phyloP scores from a whole-genome alignment of 1,140 invertebrate genomes.

The Tetramorium alpestre region DNA sequence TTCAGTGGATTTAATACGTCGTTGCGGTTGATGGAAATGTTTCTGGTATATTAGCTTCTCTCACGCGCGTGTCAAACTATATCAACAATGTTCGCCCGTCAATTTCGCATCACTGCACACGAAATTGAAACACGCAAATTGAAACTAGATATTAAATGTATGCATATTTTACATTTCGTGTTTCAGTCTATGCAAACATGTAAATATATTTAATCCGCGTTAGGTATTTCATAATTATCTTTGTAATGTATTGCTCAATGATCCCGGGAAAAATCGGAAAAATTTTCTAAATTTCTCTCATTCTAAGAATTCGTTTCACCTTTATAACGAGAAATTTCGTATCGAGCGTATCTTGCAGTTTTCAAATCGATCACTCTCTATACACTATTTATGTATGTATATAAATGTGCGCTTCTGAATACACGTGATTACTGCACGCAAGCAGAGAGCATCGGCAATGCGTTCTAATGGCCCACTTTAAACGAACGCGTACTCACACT shows the following conservation, averaged over 20 bases:
- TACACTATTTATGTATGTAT: neutral
- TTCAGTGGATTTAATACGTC: conserved; percentile 43
- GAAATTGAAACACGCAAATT: conserved; percentile 5
- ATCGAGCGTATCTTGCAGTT: neutral
- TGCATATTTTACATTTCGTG: neutral
- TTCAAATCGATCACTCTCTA: neutral
- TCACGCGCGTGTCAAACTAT: conserved; percentile 14
- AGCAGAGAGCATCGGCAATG: conserved; percentile 44
- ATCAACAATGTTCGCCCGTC: conserved; percentile 38
- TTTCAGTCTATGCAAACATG: neutral
- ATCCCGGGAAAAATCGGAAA: neutral
- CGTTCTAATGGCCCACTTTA: conserved; percentile 59
- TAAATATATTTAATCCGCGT: neutral
- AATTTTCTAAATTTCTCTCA: neutral
- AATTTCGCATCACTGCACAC: conserved; percentile 24
- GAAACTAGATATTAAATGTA: conserved; percentile 20
- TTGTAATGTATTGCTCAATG: neutral
- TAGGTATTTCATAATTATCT: neutral
- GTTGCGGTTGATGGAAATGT: conserved; percentile 40
- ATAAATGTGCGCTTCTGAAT: neutral
- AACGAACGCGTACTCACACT: conserved; percentile 56
- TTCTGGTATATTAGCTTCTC: conserved; percentile 48
- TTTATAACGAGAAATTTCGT: neutral
- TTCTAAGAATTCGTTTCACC: neutral
- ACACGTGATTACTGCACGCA: conserved; percentile 7